A percentile compares a stretch with the other conserved stretches of the same genome.
Evolutionary conservation across 2,888 invertebrate genomes (phyloP).

Genomic region (Plutella xylostella): DNA sequence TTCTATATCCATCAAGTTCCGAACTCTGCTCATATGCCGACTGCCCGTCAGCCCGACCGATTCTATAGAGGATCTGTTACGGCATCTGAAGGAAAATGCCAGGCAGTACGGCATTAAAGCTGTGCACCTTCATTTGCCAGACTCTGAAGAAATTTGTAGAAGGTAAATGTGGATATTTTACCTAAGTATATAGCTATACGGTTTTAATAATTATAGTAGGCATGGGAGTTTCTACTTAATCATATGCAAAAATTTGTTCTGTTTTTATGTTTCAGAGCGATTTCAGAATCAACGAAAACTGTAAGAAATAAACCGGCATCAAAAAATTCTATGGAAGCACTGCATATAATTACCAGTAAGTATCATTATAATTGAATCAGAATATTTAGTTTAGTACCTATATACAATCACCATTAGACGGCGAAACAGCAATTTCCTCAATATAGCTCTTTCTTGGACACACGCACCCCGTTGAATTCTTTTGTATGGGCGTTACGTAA

Average conservation of each 20-base stretch:
- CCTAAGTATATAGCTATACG: too few relatives aligned
- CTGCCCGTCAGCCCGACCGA: constrained; percentile 39
- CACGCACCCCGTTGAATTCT: too few relatives aligned
- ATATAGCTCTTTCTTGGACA: too few relatives aligned
- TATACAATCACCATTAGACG: too few relatives aligned
- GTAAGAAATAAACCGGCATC: background rate
- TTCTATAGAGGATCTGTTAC: constrained; percentile 32
- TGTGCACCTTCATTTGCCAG: constrained; percentile 43
- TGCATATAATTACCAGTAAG: too few relatives aligned
- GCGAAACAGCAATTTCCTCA: too few relatives aligned
- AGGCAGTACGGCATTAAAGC: constrained; percentile 34
- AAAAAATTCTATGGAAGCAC: background rate
- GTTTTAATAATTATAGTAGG: too few relatives aligned
- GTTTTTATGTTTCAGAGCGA: background rate
- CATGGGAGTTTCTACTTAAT: too few relatives aligned
- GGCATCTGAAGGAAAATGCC: constrained; percentile 29
- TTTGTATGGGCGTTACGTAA: too few relatives aligned
- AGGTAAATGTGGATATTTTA: constrained; percentile 34
- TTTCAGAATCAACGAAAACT: background rate
- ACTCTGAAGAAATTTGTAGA: constrained; percentile 45
- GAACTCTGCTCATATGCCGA: constrained; percentile 40
- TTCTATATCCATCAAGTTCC: constrained; percentile 39
- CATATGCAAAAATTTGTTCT: too few relatives aligned
- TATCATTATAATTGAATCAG: too few relatives aligned
- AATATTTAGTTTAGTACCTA: too few relatives aligned